Base-by-base conservation (phyloP, 2,113 vertebrate genomes). In the Varanus komodoensis region DNA sequence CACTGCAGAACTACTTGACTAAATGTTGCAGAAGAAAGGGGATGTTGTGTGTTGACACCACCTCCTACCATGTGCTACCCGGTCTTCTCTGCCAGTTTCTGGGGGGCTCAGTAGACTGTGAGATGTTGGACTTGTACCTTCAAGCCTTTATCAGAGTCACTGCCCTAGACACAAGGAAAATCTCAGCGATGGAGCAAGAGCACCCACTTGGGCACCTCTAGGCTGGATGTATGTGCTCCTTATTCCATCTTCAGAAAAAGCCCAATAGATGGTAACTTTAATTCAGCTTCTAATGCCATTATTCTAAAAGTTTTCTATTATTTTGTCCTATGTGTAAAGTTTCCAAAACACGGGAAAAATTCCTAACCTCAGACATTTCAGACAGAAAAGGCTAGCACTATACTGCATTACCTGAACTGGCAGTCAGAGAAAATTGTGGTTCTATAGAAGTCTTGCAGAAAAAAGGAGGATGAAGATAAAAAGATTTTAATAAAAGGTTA, bases 401-500 rank as follows among this genome's bases (percentile, higher is more conserved):
- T 71, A 8, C 44, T 52, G 14, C 38, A 80, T 67, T 77, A 83
- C 54, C 81, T 48, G 52, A 52, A 48, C 9, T n/a, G 83, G 69
- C 54, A 21, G n/a, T 83, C 27, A 77, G 38, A 89, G 6, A 61
- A 83, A 83, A 7, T 64, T 82, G 9, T n/a, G 74, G 68, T 67
- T 57, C 69, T 54, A 44, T 48, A 67, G 71, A 64, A 73, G 29
- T 48, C 54, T 74, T 61, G 48, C 21, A 67, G 69, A 27, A 54
- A 48, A 44, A 32, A 34, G 27, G 29, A 54, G 2, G 44, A 88
- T 52, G 69, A 52, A 7, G 27, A 57, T 54, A 21, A 75, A 83
- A 83, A 17, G 38, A n/a, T 75, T 67, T 89, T 84, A 67, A 32
- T 38, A 75, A 89, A 89, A 89, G 82, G 27, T 84, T 83, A 69